These are phyloP conservation scores for Neria commutata DNA, from an alignment of 2,888 invertebrate species.

Conservation along the genomic window DNA sequence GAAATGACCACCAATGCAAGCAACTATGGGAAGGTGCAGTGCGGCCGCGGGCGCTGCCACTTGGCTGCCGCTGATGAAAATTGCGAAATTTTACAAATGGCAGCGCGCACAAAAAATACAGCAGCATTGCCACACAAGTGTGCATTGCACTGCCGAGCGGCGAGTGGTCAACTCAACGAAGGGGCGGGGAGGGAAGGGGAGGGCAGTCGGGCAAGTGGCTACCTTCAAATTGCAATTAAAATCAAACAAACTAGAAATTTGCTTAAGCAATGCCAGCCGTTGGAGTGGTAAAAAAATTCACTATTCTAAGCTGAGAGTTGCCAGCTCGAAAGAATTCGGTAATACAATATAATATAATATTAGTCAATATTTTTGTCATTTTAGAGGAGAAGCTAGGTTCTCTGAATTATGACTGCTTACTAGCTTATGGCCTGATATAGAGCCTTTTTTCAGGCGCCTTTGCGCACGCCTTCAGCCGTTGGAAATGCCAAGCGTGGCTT, in stretches of 20 bases:
- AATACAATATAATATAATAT: no score
- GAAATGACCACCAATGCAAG: constrained; percentile 18
- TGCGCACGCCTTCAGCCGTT: no score
- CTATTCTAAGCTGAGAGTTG: no score
- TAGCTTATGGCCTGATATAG: no score
- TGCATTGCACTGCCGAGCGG: background rate
- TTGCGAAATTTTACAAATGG: background rate
- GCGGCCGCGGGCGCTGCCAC: background rate
- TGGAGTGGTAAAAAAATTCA: no score
- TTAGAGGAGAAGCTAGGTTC: no score
- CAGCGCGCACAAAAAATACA: constrained; percentile 3
- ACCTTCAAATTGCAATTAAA: constrained; percentile 34
- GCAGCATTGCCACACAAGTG: background rate
- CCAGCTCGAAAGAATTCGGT: no score
- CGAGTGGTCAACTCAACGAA: background rate
- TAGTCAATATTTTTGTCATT: no score
- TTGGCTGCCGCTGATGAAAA: background rate
- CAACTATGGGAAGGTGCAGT: background rate
- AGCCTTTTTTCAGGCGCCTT: no score
- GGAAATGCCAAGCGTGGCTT: no score
- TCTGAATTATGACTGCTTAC: no score
- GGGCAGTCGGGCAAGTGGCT: constrained; percentile 20
- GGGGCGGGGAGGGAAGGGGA: constrained; percentile 6
- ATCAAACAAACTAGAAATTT: constrained; percentile 34
- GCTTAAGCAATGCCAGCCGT: constrained; percentile 26